Conservation (phyloP, 2,888 invertebrate species). For the Troilus luridus region DNA sequence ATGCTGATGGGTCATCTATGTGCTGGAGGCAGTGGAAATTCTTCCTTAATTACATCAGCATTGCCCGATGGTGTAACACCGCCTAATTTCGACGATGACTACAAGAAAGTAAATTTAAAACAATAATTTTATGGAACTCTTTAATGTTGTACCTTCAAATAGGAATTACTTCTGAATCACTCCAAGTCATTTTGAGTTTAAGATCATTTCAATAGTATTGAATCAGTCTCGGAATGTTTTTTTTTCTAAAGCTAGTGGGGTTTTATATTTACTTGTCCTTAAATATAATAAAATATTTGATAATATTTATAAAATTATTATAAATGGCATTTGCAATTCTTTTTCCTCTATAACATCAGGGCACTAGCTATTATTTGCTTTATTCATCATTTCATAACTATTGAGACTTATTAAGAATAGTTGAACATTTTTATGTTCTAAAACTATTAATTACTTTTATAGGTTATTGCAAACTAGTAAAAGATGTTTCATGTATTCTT, state of each 20-base stretch:
- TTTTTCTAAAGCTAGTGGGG: neutral
- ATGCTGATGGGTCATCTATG: constrained; percentile 71
- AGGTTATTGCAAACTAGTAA: too few relatives aligned
- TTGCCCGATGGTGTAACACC: constrained; percentile 70
- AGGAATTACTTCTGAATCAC: too few relatives aligned
- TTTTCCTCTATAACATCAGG: neutral
- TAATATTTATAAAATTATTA: neutral
- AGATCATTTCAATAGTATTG: neutral
- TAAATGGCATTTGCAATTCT: neutral
- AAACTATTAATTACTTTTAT: too few relatives aligned
- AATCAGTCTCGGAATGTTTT: neutral
- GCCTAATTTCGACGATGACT: constrained; percentile 71
- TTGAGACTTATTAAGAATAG: too few relatives aligned
- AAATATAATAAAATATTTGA: neutral
- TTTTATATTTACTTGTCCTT: neutral
- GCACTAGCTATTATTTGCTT: neutral
- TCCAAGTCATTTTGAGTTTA: neutral
- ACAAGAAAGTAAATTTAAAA: constrained; percentile 68
- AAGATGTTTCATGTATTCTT: neutral
- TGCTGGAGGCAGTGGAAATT: constrained; percentile 69
- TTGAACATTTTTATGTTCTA: too few relatives aligned
- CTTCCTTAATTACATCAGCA: constrained; percentile 70
- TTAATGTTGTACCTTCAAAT: neutral
- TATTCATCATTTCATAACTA: neutral
- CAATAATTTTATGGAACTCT: neutral